Evolutionary conservation across 1,140 invertebrate genomes (phyloP).

Genomic region (Drosophila trapezifrons): DNA sequence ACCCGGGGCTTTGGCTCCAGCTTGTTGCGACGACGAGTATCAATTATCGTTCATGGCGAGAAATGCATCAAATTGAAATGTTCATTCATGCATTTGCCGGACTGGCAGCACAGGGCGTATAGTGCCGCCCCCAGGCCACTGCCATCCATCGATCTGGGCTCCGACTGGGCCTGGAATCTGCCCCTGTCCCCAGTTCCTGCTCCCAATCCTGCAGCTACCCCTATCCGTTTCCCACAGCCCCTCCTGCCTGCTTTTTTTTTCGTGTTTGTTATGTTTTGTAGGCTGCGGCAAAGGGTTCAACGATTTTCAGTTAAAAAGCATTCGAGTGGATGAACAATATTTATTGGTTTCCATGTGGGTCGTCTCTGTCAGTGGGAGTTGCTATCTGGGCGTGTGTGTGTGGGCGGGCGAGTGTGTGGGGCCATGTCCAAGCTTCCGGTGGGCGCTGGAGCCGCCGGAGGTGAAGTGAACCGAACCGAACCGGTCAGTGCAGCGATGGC

Average conservation of each 20-base stretch:
- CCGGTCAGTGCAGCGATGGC: slow-evolving; percentile 19
- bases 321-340: slow-evolving; percentile 81
- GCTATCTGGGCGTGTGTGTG: slow-evolving; percentile 14
- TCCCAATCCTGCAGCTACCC: neutral
- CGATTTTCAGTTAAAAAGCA: slow-evolving; percentile 79
- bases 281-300: slow-evolving; percentile 74
- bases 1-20: neutral
- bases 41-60: slow-evolving; percentile 55
- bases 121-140: slow-evolving; percentile 14
- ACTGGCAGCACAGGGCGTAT: slow-evolving; percentile 7
- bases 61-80: slow-evolving; percentile 63
- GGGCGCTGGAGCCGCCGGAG: slow-evolving; percentile 7
- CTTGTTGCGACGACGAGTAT: slow-evolving; percentile 30
- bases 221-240: neutral
- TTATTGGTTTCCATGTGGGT: slow-evolving; percentile 77
- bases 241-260: neutral
- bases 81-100: slow-evolving; percentile 63
- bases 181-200: too few species aligned
- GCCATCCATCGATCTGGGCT: slow-evolving; percentile 48
- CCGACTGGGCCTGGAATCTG: slow-evolving; percentile 17
- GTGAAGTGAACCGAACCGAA: slow-evolving; percentile 35
- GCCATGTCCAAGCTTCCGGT: slow-evolving; percentile 41
- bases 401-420: slow-evolving; percentile 4
- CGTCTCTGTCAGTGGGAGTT: slow-evolving; percentile 45
- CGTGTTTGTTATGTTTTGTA: slow-evolving; percentile 26